Evolutionary conservation across 1,140 invertebrate genomes (phyloP).

Genomic region (Hyposmocoma kahamanoa): DNA sequence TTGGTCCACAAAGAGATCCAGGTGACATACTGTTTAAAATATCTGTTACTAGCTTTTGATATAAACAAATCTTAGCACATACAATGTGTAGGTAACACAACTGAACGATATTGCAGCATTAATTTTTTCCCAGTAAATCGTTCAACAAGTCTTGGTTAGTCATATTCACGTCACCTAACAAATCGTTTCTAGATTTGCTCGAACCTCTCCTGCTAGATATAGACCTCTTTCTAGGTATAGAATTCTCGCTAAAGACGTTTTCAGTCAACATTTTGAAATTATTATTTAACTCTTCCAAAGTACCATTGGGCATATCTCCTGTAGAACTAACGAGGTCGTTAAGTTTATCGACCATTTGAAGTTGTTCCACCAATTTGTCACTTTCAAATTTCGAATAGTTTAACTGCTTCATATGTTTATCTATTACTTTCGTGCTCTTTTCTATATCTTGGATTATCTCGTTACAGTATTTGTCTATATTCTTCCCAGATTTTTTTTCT

Average conservation of each 20-base stretch:
- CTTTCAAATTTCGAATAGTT: constrained; percentile 54
- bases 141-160: constrained; percentile 56
- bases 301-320: constrained; percentile 40
- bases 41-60: too few relatives aligned
- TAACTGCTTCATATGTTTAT: constrained; percentile 65
- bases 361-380: constrained; percentile 55
- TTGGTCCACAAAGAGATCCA: too few relatives aligned
- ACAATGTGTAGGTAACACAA: too few relatives aligned
- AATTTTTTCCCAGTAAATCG: constrained; percentile 61
- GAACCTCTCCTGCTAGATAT: constrained; percentile 39
- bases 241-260: constrained; percentile 36
- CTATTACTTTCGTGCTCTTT: constrained; percentile 64
- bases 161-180: constrained; percentile 50
- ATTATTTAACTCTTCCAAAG: constrained; percentile 53
- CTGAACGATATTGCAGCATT: constrained; percentile 27
- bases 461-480: constrained; percentile 64
- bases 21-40: too few relatives aligned
- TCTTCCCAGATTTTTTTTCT: constrained; percentile 43
- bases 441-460: constrained; percentile 69
- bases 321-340: constrained; percentile 50
- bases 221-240: constrained; percentile 37
- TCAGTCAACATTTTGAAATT: constrained; percentile 59
- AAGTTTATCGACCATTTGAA: constrained; percentile 61
- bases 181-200: constrained; percentile 29
- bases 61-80: too few relatives aligned